Evolutionary conservation across 92 coral and sea anemone genomes (phyloP).

Genomic region (Epizoanthus illoricatus): DNA sequence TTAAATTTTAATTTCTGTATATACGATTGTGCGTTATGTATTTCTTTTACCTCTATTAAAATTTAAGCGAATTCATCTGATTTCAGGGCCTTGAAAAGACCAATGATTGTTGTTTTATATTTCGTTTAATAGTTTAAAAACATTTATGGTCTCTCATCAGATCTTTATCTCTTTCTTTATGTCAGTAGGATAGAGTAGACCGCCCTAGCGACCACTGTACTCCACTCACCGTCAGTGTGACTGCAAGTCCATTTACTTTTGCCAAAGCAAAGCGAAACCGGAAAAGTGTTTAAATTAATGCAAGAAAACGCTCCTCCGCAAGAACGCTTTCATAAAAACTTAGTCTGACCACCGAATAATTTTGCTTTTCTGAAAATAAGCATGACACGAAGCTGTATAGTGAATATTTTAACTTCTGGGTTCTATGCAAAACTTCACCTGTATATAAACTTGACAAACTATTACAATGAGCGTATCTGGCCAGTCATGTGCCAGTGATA

Average conservation of each 20-base stretch:
- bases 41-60: background rate
- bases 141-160: background rate
- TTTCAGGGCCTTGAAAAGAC: background rate
- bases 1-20: constrained; percentile 12
- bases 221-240: background rate
- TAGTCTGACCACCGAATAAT: no score
- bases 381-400: no score
- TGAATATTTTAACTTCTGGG: no score
- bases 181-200: background rate
- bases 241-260: background rate
- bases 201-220: background rate
- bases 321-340: no score
- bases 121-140: background rate
- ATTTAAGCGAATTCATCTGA: background rate
- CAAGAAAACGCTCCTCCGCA: no score
- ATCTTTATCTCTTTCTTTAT: background rate
- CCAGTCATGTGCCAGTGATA: no score
- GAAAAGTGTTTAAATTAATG: no score
- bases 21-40: background rate
- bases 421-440: no score
- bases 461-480: no score
- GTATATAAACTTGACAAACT: no score
- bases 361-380: no score
- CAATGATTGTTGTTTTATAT: constrained; percentile 2
- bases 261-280: background rate